phyloP scores from a whole-genome alignment of 2,888 invertebrate species.

The Amphiduros pacificus region DNA sequence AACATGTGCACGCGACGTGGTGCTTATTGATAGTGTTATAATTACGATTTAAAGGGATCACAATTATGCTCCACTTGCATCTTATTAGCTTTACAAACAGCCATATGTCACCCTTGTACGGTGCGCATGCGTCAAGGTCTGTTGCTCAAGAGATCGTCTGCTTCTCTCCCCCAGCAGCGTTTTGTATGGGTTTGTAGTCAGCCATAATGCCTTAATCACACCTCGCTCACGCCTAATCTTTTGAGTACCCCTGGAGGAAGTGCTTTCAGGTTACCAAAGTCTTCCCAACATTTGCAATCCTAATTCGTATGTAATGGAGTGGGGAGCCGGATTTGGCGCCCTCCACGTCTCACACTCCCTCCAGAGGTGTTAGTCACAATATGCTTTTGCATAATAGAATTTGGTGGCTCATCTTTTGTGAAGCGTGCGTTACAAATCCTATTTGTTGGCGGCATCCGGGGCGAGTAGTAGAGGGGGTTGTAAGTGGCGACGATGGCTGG shows the following conservation, averaged over 20 bases:
- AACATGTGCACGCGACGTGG: no score
- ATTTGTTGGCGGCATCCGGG: conserved; percentile 2
- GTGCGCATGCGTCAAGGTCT: no score
- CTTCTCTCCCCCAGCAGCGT: no score
- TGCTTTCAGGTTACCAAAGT: background rate
- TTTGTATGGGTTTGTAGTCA: no score
- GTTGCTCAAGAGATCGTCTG: no score
- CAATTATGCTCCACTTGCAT: background rate
- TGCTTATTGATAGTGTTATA: conserved; percentile 6
- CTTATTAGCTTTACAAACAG: background rate
- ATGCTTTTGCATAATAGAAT: conserved; percentile 17
- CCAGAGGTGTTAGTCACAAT: conserved; percentile 6
- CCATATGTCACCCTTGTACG: conserved; percentile 14
- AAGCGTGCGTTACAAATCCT: conserved; percentile 5
- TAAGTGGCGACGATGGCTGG: background rate
- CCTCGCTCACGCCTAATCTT: background rate
- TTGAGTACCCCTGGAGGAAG: background rate
- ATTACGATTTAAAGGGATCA: conserved; percentile 10
- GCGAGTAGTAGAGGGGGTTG: background rate
- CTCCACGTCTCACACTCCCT: no score
- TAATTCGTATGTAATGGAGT: background rate
- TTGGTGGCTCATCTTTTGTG: background rate
- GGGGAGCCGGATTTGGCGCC: background rate
- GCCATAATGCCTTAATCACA: no score
- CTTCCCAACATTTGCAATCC: background rate